Evolutionary conservation across 2,113 vertebrate species (phyloP).

Genomic region (Accipiter cooperii): DNA sequence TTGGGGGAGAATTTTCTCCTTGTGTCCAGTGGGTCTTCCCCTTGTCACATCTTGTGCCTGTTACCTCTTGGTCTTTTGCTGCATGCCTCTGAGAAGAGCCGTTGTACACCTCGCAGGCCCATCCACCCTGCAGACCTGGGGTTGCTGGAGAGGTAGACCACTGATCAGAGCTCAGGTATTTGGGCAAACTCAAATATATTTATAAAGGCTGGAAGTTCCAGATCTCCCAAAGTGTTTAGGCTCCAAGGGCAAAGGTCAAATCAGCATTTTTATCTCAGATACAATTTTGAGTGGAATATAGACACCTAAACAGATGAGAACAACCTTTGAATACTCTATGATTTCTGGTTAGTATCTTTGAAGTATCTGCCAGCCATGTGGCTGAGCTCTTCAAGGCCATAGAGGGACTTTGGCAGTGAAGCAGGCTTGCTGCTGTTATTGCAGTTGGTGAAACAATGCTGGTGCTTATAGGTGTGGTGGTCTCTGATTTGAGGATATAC

Average conservation of each 20-base stretch:
- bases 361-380: neutral
- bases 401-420: neutral
- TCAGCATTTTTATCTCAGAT: neutral
- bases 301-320: neutral
- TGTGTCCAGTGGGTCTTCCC: neutral
- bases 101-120: fast-evolving
- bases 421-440: neutral
- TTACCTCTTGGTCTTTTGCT: neutral
- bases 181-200: neutral
- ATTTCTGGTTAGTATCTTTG: neutral
- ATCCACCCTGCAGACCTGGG: neutral
- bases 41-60: neutral
- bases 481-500: neutral
- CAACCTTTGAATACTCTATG: neutral
- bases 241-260: neutral
- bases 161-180: neutral
- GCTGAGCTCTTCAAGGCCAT: fast-evolving
- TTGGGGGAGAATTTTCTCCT: neutral
- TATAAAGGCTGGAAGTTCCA: neutral
- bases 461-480: fast-evolving
- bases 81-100: neutral
- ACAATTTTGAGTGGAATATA: neutral
- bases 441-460: neutral
- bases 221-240: neutral
- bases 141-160: neutral